Evolutionary conservation across 2,113 vertebrate species (phyloP), one percentile per base, ranked within the genome.

Genomic region (Etheostoma cragini): DNA sequence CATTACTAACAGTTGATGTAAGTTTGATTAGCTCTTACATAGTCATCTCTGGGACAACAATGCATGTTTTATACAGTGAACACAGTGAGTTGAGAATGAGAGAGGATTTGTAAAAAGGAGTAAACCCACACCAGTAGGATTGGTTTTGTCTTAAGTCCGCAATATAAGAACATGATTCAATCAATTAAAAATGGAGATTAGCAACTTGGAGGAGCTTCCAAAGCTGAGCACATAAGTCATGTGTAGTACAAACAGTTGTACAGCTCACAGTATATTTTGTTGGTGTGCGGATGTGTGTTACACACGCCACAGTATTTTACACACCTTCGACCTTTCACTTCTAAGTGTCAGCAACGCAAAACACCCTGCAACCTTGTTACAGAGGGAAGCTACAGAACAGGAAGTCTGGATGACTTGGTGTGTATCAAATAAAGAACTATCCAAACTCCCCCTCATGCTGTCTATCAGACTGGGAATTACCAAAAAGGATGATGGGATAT

Each of bases 341-440:
- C 50, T 72, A 72, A 74, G 54, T 67, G 73, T 79, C 82, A 66
- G 78, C 57, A 65, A 60, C 75, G 62, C 69, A 75, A 21, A 61
- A 63, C 1, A 11, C n/a, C 22, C n/a, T 42, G 61, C 26, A 78
- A 26, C 54, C 2, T 19, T 54, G 1, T 49, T 57, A 38, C 49
- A 67, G 24, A 30, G 30, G 33, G 47, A 26, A 19, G 22, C 33
- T n/a, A 8, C 46, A 68, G 60, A 47, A 13, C 14, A 46, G 65
- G 22, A n/a, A 54, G 58, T 78, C 53, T 57, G 35, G 11, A 42
- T 72, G 16, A 52, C 13, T 5, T 22, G 8, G 0, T 13, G 5
- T 42, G 49, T n/a, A 16, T 38, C 35, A 50, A 69, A 33, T 30
- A 52, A 10, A 52, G 21, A 49, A 66, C 5, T 33, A 21, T 21